A percentile compares a stretch with the other conserved stretches of the same genome.
phyloP scores from a whole-genome alignment of 35 echinoderm and acorn worm genomes.

The Apostichopus californicus region DNA sequence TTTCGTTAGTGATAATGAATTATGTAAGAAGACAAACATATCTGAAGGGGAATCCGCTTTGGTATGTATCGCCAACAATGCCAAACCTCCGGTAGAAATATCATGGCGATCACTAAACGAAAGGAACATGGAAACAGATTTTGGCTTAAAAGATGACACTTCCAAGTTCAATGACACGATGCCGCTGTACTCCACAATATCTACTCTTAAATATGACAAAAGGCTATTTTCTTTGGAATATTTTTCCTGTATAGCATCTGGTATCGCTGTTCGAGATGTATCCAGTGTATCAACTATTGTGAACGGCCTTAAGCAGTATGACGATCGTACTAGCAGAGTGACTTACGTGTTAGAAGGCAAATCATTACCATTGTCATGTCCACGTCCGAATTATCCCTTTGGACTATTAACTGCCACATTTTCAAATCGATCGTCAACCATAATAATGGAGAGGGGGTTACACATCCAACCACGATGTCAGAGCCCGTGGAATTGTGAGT shows the following conservation, averaged over 20 bases:
- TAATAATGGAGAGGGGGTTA: background rate
- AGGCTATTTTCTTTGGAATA: background rate
- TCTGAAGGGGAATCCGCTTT: background rate
- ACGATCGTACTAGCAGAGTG: background rate
- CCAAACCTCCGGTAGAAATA: background rate
- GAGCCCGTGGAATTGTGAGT: background rate
- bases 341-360: background rate
- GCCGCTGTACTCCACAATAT: background rate
- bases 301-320: background rate
- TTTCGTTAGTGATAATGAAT: background rate
- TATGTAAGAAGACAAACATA: background rate
- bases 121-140: too few relatives aligned
- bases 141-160: background rate
- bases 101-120: background rate
- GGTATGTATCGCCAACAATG: background rate
- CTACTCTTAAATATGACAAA: background rate
- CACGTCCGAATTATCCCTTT: background rate
- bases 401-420: background rate
- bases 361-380: background rate
- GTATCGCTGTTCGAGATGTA: background rate
- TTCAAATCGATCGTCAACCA: background rate
- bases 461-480: background rate
- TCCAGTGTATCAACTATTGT: background rate
- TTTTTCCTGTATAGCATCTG: background rate
- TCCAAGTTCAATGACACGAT: too few relatives aligned